Evolutionary conservation across 2,888 invertebrate species (phyloP), one percentile per base, ranked within the genome.

Genomic region (Brachypalpus laphriformis): DNA sequence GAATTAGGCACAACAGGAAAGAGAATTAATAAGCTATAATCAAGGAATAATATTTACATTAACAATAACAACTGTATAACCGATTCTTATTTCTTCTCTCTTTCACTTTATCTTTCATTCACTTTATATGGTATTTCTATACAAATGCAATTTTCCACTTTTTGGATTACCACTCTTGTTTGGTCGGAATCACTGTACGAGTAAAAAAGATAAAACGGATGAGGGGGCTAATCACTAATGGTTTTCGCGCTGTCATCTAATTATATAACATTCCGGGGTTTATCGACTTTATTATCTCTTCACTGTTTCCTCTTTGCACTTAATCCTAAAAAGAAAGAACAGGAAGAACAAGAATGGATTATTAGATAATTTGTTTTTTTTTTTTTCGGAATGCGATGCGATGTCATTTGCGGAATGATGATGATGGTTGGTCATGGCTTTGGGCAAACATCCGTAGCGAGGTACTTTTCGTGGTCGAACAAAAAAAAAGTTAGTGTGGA

Each of bases 1-100:
- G 72, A 77, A 72, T 82, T 63, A 82, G 82, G 82, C 82, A 82
- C 82, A 74, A 25, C 59, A 54, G 71, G 63, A 63, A 76, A 65
- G 42, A 72, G 54, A 70, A 45, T 37, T 40, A 63, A 70, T 47
- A 40, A 57, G n/a, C 42, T 59, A 47, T 11, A 75, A 65, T 75
- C 49, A 70, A 18, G 14, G 6, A 51, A 63, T 37, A 71, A 65
- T 57, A 68, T 71, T 42, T 65, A 45, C 22, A 68, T 68, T 59
- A 68, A 49, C 49, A 76, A 59, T 40, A 76, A 66, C 59, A 65
- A 49, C 57, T 25, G 28, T 18, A 34, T 18, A 65, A 54, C 22
- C n/a, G 42, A 61, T 4, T 61, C 18, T 61, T 20, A 51, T 14
- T 61, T 40, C 11, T 31, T 45, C 42, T 42, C 34, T 31, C 11